Conservation (phyloP, 2,113 vertebrate species). For the Taxidea taxus region DNA sequence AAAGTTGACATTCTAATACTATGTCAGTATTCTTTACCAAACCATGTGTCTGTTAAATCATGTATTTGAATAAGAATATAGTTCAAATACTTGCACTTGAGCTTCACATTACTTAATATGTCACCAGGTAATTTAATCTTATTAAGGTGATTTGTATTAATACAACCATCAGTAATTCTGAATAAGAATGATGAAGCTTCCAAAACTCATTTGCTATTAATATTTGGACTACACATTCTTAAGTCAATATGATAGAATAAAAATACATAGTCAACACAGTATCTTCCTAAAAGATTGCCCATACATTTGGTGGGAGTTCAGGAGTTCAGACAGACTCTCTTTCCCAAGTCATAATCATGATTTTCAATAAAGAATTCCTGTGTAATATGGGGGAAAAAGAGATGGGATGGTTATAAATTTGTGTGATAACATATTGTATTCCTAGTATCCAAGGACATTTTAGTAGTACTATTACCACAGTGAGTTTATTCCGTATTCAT, state of each 20-base stretch:
- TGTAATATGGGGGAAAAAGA: neutral
- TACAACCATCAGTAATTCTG: neutral
- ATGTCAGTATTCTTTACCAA: neutral
- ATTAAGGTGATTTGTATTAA: neutral
- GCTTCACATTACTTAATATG: neutral
- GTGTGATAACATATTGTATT: neutral
- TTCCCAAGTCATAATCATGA: neutral
- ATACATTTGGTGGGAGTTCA: neutral
- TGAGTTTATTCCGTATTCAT: neutral
- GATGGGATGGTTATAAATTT: neutral
- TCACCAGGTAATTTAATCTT: neutral
- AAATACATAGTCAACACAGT: neutral
- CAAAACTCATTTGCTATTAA: constrained; percentile 1
- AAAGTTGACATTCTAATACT: neutral
- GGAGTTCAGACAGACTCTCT: neutral
- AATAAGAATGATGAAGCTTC: neutral
- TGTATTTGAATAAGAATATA: neutral
- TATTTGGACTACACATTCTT: neutral
- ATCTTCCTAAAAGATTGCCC: neutral
- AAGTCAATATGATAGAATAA: neutral
- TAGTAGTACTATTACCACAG: neutral
- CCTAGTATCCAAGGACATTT: neutral
- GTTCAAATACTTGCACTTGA: neutral
- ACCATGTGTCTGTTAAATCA: neutral
- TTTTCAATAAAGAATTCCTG: neutral